Percentiles rank a stretch among this genome's conserved stretches.
Conservation (phyloP, 2,113 vertebrate genomes). For the Chaenocephalus aceratus region DNA sequence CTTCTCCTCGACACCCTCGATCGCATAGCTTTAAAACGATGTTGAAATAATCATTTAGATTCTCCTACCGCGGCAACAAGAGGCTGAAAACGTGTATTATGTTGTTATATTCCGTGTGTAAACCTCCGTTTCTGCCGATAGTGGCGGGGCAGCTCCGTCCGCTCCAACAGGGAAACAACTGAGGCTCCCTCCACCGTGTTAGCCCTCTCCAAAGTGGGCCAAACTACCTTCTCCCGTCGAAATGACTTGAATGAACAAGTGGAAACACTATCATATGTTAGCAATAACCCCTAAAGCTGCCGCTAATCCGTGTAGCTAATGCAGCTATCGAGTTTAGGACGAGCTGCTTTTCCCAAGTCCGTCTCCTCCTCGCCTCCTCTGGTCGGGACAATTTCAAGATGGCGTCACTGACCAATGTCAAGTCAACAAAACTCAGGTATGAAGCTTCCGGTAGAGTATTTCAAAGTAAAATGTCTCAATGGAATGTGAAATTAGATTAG, state of each 20-base stretch:
- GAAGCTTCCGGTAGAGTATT: background rate
- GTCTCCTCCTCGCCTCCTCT: slow-evolving; percentile 68
- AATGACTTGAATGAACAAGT: background rate
- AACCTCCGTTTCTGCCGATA: slow-evolving; percentile 31
- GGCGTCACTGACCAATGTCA: slow-evolving; percentile 79
- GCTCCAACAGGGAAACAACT: slow-evolving; percentile 59
- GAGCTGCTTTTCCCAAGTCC: slow-evolving; percentile 64
- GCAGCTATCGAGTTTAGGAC: slow-evolving; percentile 51
- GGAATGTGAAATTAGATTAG: background rate
- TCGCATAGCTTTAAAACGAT: slow-evolving; percentile 20
- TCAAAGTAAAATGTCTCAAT: slow-evolving; percentile 42
- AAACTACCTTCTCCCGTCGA: slow-evolving; percentile 27
- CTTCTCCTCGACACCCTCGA: slow-evolving; percentile 55
- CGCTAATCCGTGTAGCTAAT: slow-evolving; percentile 47
- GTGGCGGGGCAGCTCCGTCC: slow-evolving; percentile 51
- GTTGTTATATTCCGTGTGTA: slow-evolving; percentile 38
- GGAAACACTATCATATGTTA: slow-evolving; percentile 7
- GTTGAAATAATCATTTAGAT: background rate
- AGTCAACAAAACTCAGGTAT: accelerated
- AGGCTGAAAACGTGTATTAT: accelerated
- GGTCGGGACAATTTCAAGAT: slow-evolving; percentile 88
- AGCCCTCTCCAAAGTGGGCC: slow-evolving; percentile 41
- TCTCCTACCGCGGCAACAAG: accelerated
- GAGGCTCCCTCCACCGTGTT: slow-evolving; percentile 31
- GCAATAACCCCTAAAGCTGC: background rate